phyloP scores from a whole-genome alignment of 2,113 vertebrate species.

The Pardalotus punctatus region DNA sequence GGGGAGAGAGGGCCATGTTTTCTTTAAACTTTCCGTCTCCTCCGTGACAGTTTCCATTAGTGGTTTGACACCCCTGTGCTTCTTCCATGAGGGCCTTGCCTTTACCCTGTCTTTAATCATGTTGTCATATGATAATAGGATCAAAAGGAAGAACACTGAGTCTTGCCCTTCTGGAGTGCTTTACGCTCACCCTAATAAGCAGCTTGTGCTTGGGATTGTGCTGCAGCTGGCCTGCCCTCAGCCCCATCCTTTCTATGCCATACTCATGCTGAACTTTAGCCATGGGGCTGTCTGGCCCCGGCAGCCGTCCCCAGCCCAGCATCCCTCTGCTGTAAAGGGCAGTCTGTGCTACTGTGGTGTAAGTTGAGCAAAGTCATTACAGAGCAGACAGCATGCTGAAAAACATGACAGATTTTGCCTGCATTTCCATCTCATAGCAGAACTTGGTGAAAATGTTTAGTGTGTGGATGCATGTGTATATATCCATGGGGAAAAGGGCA shows the following conservation, averaged over 20 bases:
- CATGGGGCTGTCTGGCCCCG: background rate
- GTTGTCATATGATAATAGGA: slow-evolving; percentile 68
- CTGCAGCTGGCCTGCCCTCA: slow-evolving; percentile 45
- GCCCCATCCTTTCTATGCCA: background rate
- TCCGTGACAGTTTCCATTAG: slow-evolving; percentile 66
- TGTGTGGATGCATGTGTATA: fast-evolving
- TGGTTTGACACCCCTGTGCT: slow-evolving; percentile 64
- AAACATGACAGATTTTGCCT: background rate
- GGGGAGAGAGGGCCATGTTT: slow-evolving; percentile 9
- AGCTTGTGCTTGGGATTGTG: slow-evolving; percentile 56
- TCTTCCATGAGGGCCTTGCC: slow-evolving; percentile 52
- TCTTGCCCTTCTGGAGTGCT: slow-evolving; percentile 58
- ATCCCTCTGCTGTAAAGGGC: background rate
- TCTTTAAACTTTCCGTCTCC: slow-evolving; percentile 47
- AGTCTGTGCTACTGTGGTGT: background rate
- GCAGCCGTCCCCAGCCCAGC: background rate
- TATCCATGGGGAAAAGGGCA: background rate
- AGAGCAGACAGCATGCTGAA: background rate
- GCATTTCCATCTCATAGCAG: background rate
- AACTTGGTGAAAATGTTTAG: background rate
- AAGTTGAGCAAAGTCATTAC: background rate
- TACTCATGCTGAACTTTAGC: background rate
- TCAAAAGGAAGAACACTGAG: slow-evolving; percentile 56
- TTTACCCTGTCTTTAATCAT: slow-evolving; percentile 64
- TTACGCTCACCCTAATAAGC: slow-evolving; percentile 43